phyloP scores from a whole-genome alignment of 2,888 invertebrate genomes.

The Galerucella pusilla region DNA sequence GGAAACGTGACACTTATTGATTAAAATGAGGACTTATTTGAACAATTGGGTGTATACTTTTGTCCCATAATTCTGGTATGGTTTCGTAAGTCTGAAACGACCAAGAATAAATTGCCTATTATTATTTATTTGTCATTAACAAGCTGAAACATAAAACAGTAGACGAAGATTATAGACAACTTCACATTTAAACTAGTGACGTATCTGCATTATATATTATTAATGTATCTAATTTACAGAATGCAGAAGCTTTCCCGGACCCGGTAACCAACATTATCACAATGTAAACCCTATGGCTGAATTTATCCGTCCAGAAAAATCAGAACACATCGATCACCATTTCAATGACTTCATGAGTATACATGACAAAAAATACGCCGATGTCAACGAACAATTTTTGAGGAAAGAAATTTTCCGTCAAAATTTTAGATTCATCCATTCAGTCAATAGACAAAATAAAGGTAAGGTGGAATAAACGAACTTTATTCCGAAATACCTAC shows the following conservation, averaged over 20 bases:
- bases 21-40: no score
- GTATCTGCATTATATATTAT: neutral
- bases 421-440: conserved; percentile 76
- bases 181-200: no score
- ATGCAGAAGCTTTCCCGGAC: conserved; percentile 88
- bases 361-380: conserved; percentile 77
- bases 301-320: conserved; percentile 79
- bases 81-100: no score
- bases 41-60: no score
- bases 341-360: conserved; percentile 80
- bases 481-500: neutral
- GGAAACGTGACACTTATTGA: no score
- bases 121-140: no score
- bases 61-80: no score
- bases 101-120: no score
- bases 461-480: conserved; percentile 46
- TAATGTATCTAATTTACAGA: conserved; percentile 62
- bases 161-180: no score
- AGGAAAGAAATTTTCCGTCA: conserved; percentile 86
- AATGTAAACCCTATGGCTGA: conserved; percentile 95
- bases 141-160: no score
- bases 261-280: conserved; percentile 79
- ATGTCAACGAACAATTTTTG: conserved; percentile 73
- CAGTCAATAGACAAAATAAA: conserved; percentile 59
- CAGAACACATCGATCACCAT: conserved; percentile 77